Conservation (phyloP, 2,888 invertebrate species). For the Dasysyrphus albostriatus region DNA sequence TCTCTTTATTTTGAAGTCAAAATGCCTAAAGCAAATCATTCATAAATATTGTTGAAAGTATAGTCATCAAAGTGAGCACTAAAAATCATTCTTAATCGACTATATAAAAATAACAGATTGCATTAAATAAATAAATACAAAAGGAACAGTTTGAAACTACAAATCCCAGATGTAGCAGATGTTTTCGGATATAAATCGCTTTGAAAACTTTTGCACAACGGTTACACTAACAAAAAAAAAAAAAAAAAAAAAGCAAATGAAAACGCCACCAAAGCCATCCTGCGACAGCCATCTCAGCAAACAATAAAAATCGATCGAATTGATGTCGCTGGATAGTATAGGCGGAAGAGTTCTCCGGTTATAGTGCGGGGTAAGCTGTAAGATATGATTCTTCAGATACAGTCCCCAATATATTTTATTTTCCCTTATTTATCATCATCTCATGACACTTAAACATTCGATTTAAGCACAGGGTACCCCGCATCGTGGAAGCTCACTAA, state of each 20-base stretch:
- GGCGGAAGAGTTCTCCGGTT: neutral
- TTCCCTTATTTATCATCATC: constrained; percentile 68
- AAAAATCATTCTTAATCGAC: neutral
- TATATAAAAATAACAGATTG: neutral
- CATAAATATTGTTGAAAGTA: neutral
- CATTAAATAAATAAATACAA: neutral
- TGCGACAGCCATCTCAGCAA: constrained; percentile 60
- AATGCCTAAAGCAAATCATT: neutral
- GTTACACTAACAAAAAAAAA: constrained; percentile 8
- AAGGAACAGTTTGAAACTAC: neutral
- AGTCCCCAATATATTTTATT: constrained; percentile 49
- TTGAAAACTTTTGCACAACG: constrained; percentile 6
- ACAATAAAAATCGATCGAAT: constrained; percentile 74
- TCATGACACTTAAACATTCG: constrained; percentile 72
- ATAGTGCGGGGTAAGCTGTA: neutral
- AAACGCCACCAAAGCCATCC: constrained; percentile 44
- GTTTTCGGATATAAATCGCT: neutral
- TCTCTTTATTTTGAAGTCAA: too few species aligned
- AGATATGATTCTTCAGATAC: constrained; percentile 47
- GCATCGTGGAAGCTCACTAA: constrained; percentile 8
- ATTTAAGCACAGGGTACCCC: constrained; percentile 46
- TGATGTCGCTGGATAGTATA: constrained; percentile 60
- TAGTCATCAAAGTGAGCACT: neutral
- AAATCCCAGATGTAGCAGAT: neutral
- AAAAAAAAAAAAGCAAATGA: neutral